Evolutionary conservation across 2,113 vertebrate genomes (phyloP).

Genomic region (Bujurquina vittata): DNA sequence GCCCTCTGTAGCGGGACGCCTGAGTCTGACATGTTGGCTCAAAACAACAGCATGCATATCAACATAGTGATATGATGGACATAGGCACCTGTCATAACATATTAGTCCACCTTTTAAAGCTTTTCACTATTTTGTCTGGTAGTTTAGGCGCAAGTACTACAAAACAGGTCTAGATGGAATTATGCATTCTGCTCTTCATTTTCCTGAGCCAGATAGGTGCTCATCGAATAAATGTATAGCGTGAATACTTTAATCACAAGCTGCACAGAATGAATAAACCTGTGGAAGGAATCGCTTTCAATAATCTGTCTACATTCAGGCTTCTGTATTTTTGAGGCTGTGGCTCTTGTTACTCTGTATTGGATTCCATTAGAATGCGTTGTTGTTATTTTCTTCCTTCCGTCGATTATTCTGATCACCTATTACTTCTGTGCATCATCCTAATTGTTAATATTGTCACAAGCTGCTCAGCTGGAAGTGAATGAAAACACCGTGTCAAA

Average conservation of each 20-base stretch:
- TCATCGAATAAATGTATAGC: slow-evolving; percentile 6
- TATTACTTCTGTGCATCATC: slow-evolving; percentile 32
- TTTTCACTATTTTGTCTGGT: slow-evolving; percentile 40
- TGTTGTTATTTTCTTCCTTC: slow-evolving; percentile 23
- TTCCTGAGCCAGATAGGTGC: not conserved
- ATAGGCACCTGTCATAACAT: slow-evolving; percentile 76
- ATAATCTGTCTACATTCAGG: not conserved
- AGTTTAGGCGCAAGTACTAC: slow-evolving; percentile 57
- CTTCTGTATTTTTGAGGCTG: not conserved
- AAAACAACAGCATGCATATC: slow-evolving; percentile 61
- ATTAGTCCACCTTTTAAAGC: slow-evolving; percentile 62
- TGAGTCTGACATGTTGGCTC: slow-evolving; percentile 64
- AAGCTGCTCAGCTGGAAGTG: slow-evolving; percentile 65
- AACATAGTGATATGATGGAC: slow-evolving; percentile 73
- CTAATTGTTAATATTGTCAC: slow-evolving; percentile 67
- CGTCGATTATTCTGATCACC: slow-evolving; percentile 4
- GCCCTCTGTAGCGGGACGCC: slow-evolving; percentile 34
- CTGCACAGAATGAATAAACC: not conserved
- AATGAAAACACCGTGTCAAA: slow-evolving; percentile 57
- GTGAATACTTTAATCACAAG: not conserved
- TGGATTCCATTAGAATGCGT: not conserved
- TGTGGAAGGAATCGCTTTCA: not conserved
- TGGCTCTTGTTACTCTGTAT: not conserved
- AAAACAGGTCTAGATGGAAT: not conserved
- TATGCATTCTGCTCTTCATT: slow-evolving; percentile 6